These are phyloP conservation scores for Lethrus apterus DNA, from an alignment of 1,140 invertebrate species.

Conservation along the genomic window DNA sequence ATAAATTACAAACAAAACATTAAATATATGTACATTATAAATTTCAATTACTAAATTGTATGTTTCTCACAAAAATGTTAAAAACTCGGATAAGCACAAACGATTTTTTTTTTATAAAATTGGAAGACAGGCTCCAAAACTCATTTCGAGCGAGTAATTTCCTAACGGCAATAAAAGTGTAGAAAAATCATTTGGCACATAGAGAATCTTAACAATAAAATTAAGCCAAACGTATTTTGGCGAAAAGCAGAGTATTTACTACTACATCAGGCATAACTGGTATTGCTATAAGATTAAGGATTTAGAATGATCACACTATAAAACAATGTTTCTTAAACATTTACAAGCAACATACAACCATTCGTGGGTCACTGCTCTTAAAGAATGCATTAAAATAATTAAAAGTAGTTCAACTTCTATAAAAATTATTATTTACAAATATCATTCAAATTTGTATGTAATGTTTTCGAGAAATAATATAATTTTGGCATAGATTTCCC, in stretches of 20 bases:
- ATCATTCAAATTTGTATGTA: neutral
- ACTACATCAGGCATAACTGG: conserved; percentile 20
- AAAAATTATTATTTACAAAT: neutral
- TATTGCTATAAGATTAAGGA: conserved; percentile 18
- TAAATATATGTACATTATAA: neutral
- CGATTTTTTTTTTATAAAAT: conserved; percentile 13
- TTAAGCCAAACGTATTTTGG: conserved; percentile 12
- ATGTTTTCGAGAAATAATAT: neutral
- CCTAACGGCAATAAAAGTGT: conserved; percentile 13
- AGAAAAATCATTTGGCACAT: conserved; percentile 18
- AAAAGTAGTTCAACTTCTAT: conserved; percentile 3
- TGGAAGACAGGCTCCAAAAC: conserved; percentile 17
- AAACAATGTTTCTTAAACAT: conserved; percentile 7
- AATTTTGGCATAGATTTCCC: neutral
- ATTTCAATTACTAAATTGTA: neutral
- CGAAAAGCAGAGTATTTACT: conserved; percentile 17
- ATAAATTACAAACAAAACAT: neutral
- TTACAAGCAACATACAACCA: conserved; percentile 7
- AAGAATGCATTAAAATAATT: conserved; percentile 8
- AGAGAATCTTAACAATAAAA: conserved; percentile 13
- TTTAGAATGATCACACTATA: conserved; percentile 19
- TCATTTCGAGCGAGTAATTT: conserved; percentile 12
- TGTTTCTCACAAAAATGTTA: neutral
- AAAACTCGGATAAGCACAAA: neutral
- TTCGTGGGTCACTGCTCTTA: conserved; percentile 3